Percentiles rank a stretch among this genome's conserved stretches.
Conservation (phyloP, 2,888 invertebrate species). For the Synergus umbraculus region DNA sequence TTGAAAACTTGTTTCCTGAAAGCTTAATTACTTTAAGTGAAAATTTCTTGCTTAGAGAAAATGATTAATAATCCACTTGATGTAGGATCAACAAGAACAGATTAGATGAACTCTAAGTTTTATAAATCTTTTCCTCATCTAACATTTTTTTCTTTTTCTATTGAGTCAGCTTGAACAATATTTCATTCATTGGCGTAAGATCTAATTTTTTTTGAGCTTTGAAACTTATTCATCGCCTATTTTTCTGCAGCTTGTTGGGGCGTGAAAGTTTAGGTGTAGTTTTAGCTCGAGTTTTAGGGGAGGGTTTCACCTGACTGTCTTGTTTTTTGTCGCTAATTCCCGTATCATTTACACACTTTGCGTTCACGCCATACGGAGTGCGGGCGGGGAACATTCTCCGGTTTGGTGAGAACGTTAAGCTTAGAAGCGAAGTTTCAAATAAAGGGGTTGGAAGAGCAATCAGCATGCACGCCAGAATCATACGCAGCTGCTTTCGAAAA, state of each 20-base stretch:
- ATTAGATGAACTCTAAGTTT: slow-evolving; percentile 21
- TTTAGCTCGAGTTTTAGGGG: neutral
- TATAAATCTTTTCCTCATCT: neutral
- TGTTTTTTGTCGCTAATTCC: slow-evolving; percentile 32
- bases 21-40: neutral
- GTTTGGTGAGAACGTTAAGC: slow-evolving; percentile 46
- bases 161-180: neutral
- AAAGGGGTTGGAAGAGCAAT: slow-evolving; percentile 52
- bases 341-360: slow-evolving; percentile 36
- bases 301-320: slow-evolving; percentile 19
- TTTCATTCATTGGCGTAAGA: neutral
- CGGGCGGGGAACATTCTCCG: slow-evolving; percentile 49
- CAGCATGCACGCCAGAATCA: slow-evolving; percentile 45
- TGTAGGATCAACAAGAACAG: slow-evolving; percentile 2
- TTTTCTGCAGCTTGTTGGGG: neutral
- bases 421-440: slow-evolving; percentile 51
- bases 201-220: neutral
- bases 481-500: slow-evolving; percentile 35
- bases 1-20: neutral
- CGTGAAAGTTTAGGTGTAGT: neutral
- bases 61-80: slow-evolving; percentile 20
- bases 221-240: neutral
- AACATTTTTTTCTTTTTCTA: neutral
- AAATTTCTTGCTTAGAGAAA: neutral
- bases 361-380: slow-evolving; percentile 38